Evolutionary conservation across 35 echinoderm and acorn worm genomes (phyloP), one percentile per base, ranked within the genome.

Genomic region (Apostichopus japonicus): DNA sequence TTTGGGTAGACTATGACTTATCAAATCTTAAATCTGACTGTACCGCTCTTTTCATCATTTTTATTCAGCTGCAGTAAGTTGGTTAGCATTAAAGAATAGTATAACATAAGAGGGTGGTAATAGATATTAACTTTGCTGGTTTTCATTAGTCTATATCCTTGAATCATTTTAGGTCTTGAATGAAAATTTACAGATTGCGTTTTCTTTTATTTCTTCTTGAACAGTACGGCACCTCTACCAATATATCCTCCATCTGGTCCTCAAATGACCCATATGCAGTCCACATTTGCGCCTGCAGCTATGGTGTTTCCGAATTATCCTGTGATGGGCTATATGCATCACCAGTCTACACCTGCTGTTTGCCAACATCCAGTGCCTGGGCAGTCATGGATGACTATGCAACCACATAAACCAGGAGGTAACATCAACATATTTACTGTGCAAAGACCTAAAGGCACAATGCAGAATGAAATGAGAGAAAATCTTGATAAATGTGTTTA

Each of bases 191-290:
- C 6, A 15, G 54, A 51, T 82, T 56, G 10, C 0, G 0, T 82
- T 52, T 6, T 33, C 8, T 11, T 27, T 25, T 23, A 25, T 65
- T 72, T 70, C 14, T 16, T 72, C 59, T 72, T 1, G 8, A 65
- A 89, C 67, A 72, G 59, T 59, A 7, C 24, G 25, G 59, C 59
- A 27, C 86, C 63, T 65, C 16, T 33, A 1, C 44, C 52, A 82
- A 33, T 19, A 8, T 51, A 56, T 56, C 79, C 17, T 89, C 86
- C 59, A 1, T 33, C 86, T 65, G 10, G 17, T 72, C 17, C 86
- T 24, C 86, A 67, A 63, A 72, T 75, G n/a, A 13, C 86, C 19
- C 86, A 89, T 15, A 89, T 89, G 86, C 86, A 89, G 63, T 89
- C 86, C 16, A 89, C 61, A 7, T 89, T 89, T 89, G 86, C 86